These are phyloP conservation scores for Tamandua tetradactyla DNA, from an alignment of 2,797 vertebrate species.

Conservation along the genomic window DNA sequence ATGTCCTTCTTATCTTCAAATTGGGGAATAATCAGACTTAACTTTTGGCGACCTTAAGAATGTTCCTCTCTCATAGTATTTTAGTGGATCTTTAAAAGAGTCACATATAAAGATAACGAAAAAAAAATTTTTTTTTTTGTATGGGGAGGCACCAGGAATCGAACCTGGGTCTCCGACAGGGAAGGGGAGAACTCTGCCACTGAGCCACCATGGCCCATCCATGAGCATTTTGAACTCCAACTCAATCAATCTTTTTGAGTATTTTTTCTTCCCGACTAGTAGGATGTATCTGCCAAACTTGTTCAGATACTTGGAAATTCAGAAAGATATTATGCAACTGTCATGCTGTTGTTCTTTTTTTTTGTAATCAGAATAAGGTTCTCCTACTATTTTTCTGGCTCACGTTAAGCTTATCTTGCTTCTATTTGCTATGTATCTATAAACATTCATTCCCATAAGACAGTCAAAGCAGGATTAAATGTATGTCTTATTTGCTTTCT, in stretches of 20 bases:
- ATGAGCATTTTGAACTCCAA: neutral
- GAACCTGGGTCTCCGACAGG: too few relatives aligned
- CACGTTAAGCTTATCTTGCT: neutral
- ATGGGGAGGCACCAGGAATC: too few relatives aligned
- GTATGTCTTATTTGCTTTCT: neutral
- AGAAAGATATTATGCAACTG: neutral
- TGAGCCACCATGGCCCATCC: too few relatives aligned
- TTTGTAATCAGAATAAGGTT: conserved; percentile 9
- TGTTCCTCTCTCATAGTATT: conserved; percentile 11
- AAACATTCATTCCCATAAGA: neutral
- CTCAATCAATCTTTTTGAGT: neutral
- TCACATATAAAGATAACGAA: neutral
- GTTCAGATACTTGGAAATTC: neutral
- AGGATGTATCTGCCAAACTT: neutral
- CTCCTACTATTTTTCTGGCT: neutral
- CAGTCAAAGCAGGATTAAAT: neutral
- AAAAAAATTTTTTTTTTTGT: too few relatives aligned
- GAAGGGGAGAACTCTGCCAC: too few relatives aligned
- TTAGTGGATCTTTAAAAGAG: neutral
- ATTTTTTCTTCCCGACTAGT: neutral
- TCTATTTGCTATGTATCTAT: neutral
- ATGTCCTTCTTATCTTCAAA: neutral
- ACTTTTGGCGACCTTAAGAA: conserved; percentile 36
- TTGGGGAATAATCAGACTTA: neutral
- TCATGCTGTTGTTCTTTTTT: neutral